A percentile compares a stretch with the other conserved stretches of the same genome.
These are phyloP conservation scores for Bradynema listronoti DNA, from an alignment of 1,140 invertebrate species.

Conservation along the genomic window DNA sequence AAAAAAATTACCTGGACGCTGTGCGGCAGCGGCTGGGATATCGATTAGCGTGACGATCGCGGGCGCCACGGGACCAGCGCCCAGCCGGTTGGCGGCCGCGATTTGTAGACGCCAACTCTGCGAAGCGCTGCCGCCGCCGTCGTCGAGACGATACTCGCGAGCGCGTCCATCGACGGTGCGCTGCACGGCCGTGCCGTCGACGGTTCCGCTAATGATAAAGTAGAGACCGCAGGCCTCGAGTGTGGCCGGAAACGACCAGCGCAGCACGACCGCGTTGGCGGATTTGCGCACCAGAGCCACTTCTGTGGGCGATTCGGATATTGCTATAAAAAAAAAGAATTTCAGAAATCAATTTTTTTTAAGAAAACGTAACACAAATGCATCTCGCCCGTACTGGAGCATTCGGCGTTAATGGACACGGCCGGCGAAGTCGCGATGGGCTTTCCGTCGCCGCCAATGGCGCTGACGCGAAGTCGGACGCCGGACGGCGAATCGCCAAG, in stretches of 20 bases:
- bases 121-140: constrained; percentile 10
- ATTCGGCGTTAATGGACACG: constrained; percentile 13
- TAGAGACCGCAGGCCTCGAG: constrained; percentile 28
- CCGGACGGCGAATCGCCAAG: constrained; percentile 2
- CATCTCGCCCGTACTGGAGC: constrained; percentile 19
- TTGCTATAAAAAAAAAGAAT: constrained; percentile 20
- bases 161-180: constrained; percentile 37
- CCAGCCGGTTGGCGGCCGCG: constrained; percentile 30
- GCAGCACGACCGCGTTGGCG: constrained; percentile 18
- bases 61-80: constrained; percentile 37
- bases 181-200: constrained; percentile 33
- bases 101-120: constrained; percentile 21
- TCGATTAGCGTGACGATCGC: too few relatives aligned
- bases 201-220: constrained; percentile 38
- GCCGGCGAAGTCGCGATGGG: constrained; percentile 19
- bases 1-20: too few relatives aligned
- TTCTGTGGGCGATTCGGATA: constrained; percentile 24
- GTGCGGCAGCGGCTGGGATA: too few relatives aligned
- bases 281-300: constrained; percentile 14
- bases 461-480: constrained; percentile 30
- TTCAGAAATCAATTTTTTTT: not conserved
- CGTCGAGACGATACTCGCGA: constrained; percentile 32
- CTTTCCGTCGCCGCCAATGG: constrained; percentile 36
- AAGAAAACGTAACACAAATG: not conserved
- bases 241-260: constrained; percentile 30